Conservation (phyloP, 2,113 vertebrate species). For the Cebus imitator region DNA sequence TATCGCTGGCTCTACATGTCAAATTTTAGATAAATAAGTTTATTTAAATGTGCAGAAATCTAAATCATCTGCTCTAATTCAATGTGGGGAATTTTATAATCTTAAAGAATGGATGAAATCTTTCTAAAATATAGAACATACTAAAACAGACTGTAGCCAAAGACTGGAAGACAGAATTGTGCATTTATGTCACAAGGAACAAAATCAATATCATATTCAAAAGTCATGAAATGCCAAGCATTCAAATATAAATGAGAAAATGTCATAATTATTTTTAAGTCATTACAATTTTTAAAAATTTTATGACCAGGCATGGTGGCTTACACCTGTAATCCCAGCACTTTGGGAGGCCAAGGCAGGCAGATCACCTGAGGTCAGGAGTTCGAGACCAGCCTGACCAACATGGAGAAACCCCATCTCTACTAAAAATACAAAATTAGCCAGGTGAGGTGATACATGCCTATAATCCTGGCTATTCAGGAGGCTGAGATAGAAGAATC, state of each 20-base stretch:
- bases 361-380: no score
- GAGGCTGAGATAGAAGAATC: no score
- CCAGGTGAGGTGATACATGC: no score
- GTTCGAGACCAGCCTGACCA: no score
- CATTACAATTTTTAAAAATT: neutral
- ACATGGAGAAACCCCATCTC: no score
- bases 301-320: neutral
- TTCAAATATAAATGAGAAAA: neutral
- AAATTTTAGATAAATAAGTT: neutral
- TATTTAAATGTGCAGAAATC: constrained; percentile 6
- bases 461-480: no score
- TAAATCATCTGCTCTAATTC: neutral
- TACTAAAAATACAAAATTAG: no score
- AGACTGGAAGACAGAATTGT: neutral
- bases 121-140: constrained; percentile 3
- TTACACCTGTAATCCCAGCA: no score
- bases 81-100: neutral
- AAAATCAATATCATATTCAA: neutral
- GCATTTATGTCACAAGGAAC: neutral
- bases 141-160: neutral
- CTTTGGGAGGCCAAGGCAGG: no score
- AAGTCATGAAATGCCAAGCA: neutral
- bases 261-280: neutral
- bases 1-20: neutral
- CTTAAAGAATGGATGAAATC: neutral